Base-by-base conservation (phyloP, 2,797 vertebrate species). In the Danio jaintianensis region DNA sequence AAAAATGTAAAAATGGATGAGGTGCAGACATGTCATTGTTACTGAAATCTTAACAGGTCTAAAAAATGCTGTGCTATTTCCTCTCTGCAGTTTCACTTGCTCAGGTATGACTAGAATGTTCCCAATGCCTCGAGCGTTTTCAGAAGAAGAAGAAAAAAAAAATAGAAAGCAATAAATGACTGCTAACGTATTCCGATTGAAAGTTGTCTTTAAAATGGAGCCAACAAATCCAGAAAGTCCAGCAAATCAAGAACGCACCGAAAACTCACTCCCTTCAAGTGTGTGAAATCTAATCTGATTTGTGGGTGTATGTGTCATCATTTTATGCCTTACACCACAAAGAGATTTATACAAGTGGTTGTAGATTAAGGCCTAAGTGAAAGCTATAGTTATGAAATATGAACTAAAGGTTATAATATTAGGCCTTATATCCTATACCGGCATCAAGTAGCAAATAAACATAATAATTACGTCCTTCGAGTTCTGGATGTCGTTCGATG, bases 401-500 rank as follows among this genome's bases (percentile, higher is more conserved):
- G 6, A 40, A 58, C 6, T 45, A 55, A 61, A 62, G 59, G 42
- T 59, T 59, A 72, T 29, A 75, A 84, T 61, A 75, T 63, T 45
- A 47, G 20, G 38, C n/a, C 43, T 67, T 76, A 72, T 7, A n/a
- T 76, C 18, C 47, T 43, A 75, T 38, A 8, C 78, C 62, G 61
- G 29, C 48, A 78, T 53, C 13, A 53, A 18, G 55, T 42, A 69
- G 48, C 70, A 79, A 79, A 79, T 59, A 75, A 59, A 74, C 50
- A 43, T 45, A 59, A 45, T 71, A 73, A 80, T 67, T 82, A 69
- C 36, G 55, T 43, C 62, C 78, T 42, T 83, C 58, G 48, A 77
- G 38, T 59, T 82, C 68, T 80, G 80, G 69, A 82, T 66, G 74
- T 43, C 56, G 59, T 78, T 80, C 77, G 42, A 68, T 70, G 59